Base-by-base conservation (phyloP, 2,797 vertebrate genomes). In the Amblyraja radiata region DNA sequence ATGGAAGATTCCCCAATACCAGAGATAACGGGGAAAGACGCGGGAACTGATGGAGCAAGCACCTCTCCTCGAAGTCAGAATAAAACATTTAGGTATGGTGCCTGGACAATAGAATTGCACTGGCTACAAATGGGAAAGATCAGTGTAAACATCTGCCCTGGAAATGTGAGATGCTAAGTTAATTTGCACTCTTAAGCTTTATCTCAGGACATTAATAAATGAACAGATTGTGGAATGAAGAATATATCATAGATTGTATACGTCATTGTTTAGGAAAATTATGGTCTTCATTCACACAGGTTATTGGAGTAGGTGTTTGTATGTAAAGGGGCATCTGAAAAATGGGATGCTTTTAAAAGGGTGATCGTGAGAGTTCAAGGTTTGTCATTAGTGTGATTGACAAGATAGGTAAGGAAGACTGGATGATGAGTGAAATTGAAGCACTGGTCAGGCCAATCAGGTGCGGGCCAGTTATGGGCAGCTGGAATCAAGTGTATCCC, bases 1-100 rank as follows among this genome's bases (percentile, higher is more conserved):
- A 98, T 99, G 93, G 99, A 99, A 96, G 99, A 99, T 96, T 99
- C 98, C 58, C 97, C 99, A 0, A 99, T 99, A 93, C 99, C 99
- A 0, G 99, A 99, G 94, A 97, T 99, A 58, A 95, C 97, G 0
- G 96, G 97, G 74, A 99, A 99, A 94, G 99, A 99, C 93, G 97
- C 96, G 0, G 96, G 96, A 93, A 97, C 97, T 0, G 98, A 99
- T 0, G 98, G 98, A 0, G 98, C 98, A 0, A 98, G 98, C 93
- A 99, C 98, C 0, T 99, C 99, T 61, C 99, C 99, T 84, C 97
- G 98, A 90, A 99, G 98, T 95, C 99, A 99, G 96, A 98, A 98
- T 94, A 99, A 99, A 95, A 97, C 98, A 88, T 99, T 99, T 95
- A 99, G 99, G 99, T 99, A 94, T 96, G 95, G 14, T 68, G 1